Evolutionary conservation across 2,797 vertebrate species (phyloP), one percentile per base, ranked within the genome.

Genomic region (Cryptoblepharus egeriae): DNA sequence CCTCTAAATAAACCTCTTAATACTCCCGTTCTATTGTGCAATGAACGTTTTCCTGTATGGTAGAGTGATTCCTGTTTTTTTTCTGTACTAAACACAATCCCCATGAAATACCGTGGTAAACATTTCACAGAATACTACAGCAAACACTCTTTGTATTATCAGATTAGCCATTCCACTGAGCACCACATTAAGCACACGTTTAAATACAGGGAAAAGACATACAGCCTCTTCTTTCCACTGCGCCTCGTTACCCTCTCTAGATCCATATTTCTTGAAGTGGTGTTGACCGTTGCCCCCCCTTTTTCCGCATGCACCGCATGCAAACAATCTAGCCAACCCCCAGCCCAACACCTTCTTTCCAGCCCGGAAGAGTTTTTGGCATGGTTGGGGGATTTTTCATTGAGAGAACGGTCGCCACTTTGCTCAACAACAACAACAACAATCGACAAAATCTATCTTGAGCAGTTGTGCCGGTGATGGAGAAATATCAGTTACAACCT

Each of bases 151-250:
- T 84, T 83, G 89, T 93, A 93, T 95, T 94, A 94, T 91, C 92
- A 94, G 93, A 94, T 95, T 95, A 95, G 94, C 92, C 93, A 95
- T 95, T 95, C 92, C 94, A 93, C 91, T 94, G 92, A 95, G 93
- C 93, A 93, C 91, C 92, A 92, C 93, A 94, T 95, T 95, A 94
- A 94, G 93, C 93, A 94, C 93, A 94, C 92, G 90, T 94, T 95
- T 94, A 95, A 95, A 94, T 94, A 95, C 92, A 92, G 92, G 89
- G 92, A 91, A 91, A 92, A 94, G 94, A 95, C 77, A 6, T 90
- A 90, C 91, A 88, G 92, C 92, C 92, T 92, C 87, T 87, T 91
- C 87, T 90, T 90, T 49, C 81, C 75, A 92, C 85, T 91, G 89
- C 85, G 90, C 93, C 93, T 93, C 93, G 92, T 94, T 93, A 93